A percentile compares a stretch with the other conserved stretches of the same genome.
Evolutionary conservation across 1,140 invertebrate species (phyloP).

Genomic region (Penaeus vannamei): DNA sequence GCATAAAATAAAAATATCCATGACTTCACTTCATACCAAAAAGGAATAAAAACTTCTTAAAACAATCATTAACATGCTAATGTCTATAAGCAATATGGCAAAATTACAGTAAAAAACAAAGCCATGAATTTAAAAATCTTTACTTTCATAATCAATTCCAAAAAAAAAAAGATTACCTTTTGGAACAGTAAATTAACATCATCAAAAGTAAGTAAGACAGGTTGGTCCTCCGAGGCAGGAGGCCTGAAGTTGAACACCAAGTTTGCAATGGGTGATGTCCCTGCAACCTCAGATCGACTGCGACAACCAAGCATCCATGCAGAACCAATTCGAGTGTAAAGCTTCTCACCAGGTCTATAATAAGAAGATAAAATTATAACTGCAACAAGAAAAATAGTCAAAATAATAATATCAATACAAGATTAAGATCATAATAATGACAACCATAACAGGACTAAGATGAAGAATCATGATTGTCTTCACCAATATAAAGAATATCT

Average conservation of each 20-base stretch:
- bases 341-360: conserved; percentile 74
- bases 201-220: conserved; percentile 81
- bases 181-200: conserved; percentile 85
- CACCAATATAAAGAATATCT: no score
- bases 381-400: background rate
- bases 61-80: no score
- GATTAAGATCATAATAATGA: background rate
- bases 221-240: conserved; percentile 73
- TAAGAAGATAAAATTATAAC: conserved; percentile 49
- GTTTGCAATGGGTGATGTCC: conserved; percentile 81
- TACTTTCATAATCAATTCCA: background rate
- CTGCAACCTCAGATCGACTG: conserved; percentile 76
- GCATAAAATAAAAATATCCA: conserved; percentile 44
- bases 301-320: conserved; percentile 81
- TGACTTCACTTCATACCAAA: background rate
- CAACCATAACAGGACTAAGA: no score
- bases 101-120: no score
- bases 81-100: no score
- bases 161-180: conserved; percentile 74
- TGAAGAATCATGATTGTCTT: no score
- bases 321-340: conserved; percentile 75
- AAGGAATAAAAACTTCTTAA: no score
- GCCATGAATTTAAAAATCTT: background rate
- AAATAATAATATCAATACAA: background rate
- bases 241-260: conserved; percentile 87